These are phyloP conservation scores for Archocentrus centrarchus DNA, from an alignment of 2,113 vertebrate species.

Conservation along the genomic window DNA sequence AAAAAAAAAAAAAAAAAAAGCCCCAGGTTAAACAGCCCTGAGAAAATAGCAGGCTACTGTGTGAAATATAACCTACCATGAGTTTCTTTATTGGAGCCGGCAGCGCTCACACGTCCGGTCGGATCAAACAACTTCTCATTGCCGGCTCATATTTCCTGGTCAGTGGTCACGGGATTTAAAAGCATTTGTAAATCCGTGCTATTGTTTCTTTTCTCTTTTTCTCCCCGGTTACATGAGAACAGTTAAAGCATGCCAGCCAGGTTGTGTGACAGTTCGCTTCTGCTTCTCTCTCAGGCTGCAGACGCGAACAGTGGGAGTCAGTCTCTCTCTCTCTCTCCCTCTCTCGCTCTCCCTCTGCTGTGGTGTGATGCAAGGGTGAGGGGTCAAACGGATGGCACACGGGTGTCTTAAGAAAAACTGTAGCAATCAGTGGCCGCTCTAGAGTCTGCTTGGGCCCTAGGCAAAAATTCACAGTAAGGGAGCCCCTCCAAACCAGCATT, in stretches of 20 bases:
- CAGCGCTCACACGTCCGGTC: conserved; percentile 46
- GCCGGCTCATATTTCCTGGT: conserved; percentile 43
- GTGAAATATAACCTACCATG: conserved; percentile 56
- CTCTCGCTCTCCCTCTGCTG: neutral
- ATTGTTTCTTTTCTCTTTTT: neutral
- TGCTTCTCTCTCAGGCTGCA: conserved; percentile 14
- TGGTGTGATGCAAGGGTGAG: conserved; percentile 11
- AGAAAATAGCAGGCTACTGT: neutral
- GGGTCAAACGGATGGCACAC: conserved; percentile 9
- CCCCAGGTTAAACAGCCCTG: neutral
- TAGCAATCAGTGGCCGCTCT: neutral
- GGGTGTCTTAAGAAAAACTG: neutral
- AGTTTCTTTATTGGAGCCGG: conserved; percentile 46
- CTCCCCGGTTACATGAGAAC: conserved; percentile 12
- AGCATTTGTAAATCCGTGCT: conserved; percentile 35
- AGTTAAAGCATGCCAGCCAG: conserved; percentile 39
- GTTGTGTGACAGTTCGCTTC: conserved; percentile 46
- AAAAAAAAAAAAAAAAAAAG: neutral
- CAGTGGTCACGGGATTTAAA: conserved; percentile 17
- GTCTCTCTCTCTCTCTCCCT: conserved; percentile 29
- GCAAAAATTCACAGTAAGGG: neutral
- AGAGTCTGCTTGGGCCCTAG: neutral
- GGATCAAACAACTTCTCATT: conserved; percentile 49
- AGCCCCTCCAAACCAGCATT: neutral
- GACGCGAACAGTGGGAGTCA: conserved; percentile 53